Evolutionary conservation across 1,140 invertebrate species (phyloP).

Genomic region (Drosophila persimilis): DNA sequence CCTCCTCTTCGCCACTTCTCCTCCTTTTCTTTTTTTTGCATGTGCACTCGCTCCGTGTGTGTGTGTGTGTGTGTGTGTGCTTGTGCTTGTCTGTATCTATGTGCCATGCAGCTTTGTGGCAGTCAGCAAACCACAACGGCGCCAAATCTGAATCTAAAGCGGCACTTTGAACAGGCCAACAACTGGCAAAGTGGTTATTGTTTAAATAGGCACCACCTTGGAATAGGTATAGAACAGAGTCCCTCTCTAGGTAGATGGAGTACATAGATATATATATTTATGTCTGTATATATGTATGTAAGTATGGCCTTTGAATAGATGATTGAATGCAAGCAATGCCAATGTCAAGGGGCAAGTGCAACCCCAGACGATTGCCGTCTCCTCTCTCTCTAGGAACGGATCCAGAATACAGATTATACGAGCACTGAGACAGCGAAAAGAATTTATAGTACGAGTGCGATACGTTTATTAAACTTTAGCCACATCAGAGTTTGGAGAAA

Average conservation of each 20-base stretch:
- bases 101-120: conserved; percentile 51
- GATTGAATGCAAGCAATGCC: too few relatives aligned
- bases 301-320: too few relatives aligned
- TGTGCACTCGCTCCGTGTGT: conserved; percentile 20
- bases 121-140: conserved; percentile 60
- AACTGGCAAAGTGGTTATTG: conserved; percentile 53
- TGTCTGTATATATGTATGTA: too few relatives aligned
- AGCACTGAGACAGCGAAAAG: too few relatives aligned
- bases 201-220: conserved; percentile 48
- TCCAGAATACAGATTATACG: too few relatives aligned
- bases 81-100: conserved; percentile 19
- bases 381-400: too few relatives aligned
- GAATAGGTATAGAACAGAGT: not conserved
- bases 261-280: too few relatives aligned
- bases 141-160: conserved; percentile 54
- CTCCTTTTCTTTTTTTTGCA: conserved; percentile 23
- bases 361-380: too few relatives aligned
- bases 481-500: not conserved
- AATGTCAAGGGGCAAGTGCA: too few relatives aligned
- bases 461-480: too few relatives aligned
- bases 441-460: too few relatives aligned
- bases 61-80: conserved; percentile 17
- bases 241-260: too few relatives aligned
- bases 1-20: conserved; percentile 8
- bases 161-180: conserved; percentile 52